Percentiles rank a stretch among this genome's conserved stretches.
Evolutionary conservation across 30 jellyfish, hydroid and myxozoan genomes (phyloP).

Genomic region (Chironex yamaguchii): DNA sequence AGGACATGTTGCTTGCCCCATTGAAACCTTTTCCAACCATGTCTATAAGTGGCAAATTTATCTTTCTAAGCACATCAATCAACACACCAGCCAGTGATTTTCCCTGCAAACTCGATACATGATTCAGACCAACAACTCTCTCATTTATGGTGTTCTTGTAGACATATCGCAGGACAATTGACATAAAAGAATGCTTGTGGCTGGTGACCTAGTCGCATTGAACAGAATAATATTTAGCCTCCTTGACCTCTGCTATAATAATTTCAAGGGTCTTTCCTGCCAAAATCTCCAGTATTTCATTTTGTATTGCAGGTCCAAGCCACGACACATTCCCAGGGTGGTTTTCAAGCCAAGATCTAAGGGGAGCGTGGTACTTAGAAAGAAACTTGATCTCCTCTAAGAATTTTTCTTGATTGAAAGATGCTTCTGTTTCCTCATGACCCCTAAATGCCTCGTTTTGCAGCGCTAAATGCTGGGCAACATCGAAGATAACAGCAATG

Average conservation of each 20-base stretch:
- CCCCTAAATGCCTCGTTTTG: neutral
- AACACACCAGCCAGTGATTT: neutral
- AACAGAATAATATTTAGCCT: neutral
- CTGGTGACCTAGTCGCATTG: neutral
- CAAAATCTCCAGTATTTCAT: slow-evolving; percentile 16
- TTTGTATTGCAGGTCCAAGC: slow-evolving; percentile 16
- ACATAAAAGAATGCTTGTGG: neutral
- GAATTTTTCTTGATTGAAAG: slow-evolving; percentile 15
- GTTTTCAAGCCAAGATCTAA: slow-evolving; percentile 25
- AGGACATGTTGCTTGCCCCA: neutral
- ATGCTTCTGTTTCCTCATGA: slow-evolving; percentile 2
- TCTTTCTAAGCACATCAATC: neutral
- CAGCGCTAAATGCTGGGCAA: slow-evolving; percentile 6
- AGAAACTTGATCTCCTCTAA: slow-evolving; percentile 28
- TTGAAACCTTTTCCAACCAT: neutral
- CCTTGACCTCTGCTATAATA: neutral
- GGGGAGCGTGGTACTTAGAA: slow-evolving; percentile 44
- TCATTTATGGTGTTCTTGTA: neutral
- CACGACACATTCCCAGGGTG: slow-evolving; percentile 31
- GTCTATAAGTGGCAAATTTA: neutral
- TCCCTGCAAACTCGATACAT: neutral
- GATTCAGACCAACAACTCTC: neutral
- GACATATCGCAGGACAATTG: neutral
- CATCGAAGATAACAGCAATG: slow-evolving; percentile 20
- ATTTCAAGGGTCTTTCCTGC: neutral